phyloP scores from a whole-genome alignment of 2,888 invertebrate species.

The Tetragonula carbonaria region DNA sequence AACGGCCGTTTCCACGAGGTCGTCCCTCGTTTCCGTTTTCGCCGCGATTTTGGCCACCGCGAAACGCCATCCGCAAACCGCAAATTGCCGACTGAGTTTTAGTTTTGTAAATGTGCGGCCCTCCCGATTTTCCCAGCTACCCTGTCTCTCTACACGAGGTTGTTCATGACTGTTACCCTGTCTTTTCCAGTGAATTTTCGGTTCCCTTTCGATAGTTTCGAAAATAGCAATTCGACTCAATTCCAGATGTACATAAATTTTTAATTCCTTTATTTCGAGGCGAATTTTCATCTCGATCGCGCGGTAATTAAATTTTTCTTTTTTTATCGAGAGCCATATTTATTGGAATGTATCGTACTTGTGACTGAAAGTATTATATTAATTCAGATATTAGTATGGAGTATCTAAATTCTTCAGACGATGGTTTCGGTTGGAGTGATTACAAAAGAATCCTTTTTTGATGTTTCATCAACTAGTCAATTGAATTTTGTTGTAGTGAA shows the following conservation, averaged over 20 bases:
- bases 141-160: not conserved
- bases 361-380: too few species aligned
- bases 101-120: not conserved
- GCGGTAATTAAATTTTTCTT: too few species aligned
- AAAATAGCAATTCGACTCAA: not conserved
- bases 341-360: too few species aligned
- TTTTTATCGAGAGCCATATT: too few species aligned
- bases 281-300: too few species aligned
- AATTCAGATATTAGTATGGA: too few species aligned
- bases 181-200: not conserved
- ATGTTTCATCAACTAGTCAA: too few species aligned
- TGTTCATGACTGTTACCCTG: not conserved
- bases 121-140: not conserved
- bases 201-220: not conserved
- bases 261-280: too few species aligned
- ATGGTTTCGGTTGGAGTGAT: too few species aligned
- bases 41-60: slow-evolving; percentile 2
- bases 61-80: not conserved
- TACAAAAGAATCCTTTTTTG: too few species aligned
- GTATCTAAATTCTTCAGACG: too few species aligned
- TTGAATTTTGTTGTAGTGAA: too few species aligned
- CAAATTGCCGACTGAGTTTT: not conserved
- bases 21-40: slow-evolving; percentile 28
- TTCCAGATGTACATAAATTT: not conserved
- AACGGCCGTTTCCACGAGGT: slow-evolving; percentile 14